Evolutionary conservation across 2,888 invertebrate genomes (phyloP), one percentile per base, ranked within the genome.

Genomic region (Drosophila prolongata): DNA sequence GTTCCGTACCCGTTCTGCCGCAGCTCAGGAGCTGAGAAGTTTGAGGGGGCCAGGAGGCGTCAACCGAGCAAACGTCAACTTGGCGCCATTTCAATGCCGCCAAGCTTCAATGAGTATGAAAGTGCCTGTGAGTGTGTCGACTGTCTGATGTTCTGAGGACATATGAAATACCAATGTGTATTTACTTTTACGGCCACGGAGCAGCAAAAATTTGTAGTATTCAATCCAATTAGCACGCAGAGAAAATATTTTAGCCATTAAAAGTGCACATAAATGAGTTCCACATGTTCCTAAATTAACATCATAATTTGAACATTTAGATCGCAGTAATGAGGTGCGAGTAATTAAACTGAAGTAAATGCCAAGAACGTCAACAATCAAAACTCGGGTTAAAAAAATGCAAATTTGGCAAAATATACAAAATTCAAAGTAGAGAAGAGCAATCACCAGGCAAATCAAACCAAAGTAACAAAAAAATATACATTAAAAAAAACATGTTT

Each of bases 71-170:
- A 62, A 43, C 73, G 74, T 38, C 73, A 47, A 57, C 30, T 62
- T 64, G 64, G 72, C 71, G 71, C 71, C 72, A 72, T 47, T 57
- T 57, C 64, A 53, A 50, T 64, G 53, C 53, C 49, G 30, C 30
- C 50, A 27, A 16, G 37, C 24, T 43, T 24, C 30, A 30, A 38
- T 37, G 43, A 8, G 6, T 30, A 8, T 30, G 8, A 30, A 30
- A 30, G 11, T 40, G 27, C 14, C 34, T 47, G 37, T 37, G 56
- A 24, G 38, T 62, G 38, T 38, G 35, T 19, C 50, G 42, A 14
- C 24, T 46, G 47, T 66, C 67, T 40, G 24, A 46, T 35, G 46
- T 13, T 35, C 34, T 9, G 35, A 13, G 60, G 27, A 50, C 42
- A 24, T 6, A 27, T 13, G n/a, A 44, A 50, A 50, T 61, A 27